Percentiles rank a stretch among this genome's conserved stretches.
phyloP scores from a whole-genome alignment of 2,888 invertebrate genomes.

The Eutolmus rufibarbis region DNA sequence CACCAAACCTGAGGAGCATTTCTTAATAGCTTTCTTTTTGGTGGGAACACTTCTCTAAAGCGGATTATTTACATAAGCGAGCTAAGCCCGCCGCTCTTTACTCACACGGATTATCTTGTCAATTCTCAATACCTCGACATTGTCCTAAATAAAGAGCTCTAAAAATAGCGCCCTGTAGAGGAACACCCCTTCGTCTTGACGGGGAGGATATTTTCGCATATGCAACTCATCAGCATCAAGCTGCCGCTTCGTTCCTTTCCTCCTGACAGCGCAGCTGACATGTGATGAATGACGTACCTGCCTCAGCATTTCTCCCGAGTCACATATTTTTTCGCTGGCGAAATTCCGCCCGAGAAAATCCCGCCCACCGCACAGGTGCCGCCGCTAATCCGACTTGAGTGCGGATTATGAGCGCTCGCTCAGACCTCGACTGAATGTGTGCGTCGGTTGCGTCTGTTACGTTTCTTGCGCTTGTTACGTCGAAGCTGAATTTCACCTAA shows the following conservation, averaged over 20 bases:
- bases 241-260: not conserved
- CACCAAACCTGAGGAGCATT: not conserved
- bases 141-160: not conserved
- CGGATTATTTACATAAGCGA: not conserved
- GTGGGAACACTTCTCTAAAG: not conserved
- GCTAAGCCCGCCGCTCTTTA: not conserved
- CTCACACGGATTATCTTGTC: not conserved
- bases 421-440: not conserved
- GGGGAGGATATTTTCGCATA: not conserved
- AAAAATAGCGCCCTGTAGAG: not conserved
- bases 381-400: not conserved
- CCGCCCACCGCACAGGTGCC: not conserved
- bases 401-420: not conserved
- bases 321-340: not conserved
- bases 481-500: not conserved
- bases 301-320: not conserved
- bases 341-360: not conserved
- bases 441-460: not conserved
- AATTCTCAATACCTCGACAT: not conserved
- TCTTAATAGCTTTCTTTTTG: not conserved
- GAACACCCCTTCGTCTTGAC: not conserved
- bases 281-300: not conserved
- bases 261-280: not conserved
- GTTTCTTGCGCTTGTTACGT: not conserved
- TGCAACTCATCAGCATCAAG: not conserved